Percentiles rank a stretch among this genome's conserved stretches.
These are phyloP conservation scores for Zoanthus sociatus DNA, from an alignment of 92 coral and sea anemone species.

Conservation along the genomic window DNA sequence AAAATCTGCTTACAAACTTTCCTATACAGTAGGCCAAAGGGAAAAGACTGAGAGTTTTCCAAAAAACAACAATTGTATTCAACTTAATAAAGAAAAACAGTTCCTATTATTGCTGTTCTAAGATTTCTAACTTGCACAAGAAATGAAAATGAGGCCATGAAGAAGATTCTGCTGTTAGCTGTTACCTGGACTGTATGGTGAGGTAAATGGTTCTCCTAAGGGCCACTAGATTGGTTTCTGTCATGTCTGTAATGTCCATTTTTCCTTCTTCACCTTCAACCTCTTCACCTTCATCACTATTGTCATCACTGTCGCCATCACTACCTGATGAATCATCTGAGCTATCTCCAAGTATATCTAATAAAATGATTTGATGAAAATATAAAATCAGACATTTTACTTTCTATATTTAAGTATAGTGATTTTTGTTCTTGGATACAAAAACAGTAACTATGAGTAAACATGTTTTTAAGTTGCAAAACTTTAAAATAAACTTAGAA, in stretches of 20 bases:
- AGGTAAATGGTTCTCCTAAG: slow-evolving; percentile 92
- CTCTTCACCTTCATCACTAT: slow-evolving; percentile 76
- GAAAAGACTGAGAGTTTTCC: too few relatives aligned
- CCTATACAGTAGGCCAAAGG: too few relatives aligned
- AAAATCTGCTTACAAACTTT: too few relatives aligned
- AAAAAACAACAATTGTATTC: too few relatives aligned
- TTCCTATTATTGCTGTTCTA: too few relatives aligned
- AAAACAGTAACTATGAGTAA: too few relatives aligned
- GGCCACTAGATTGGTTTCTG: slow-evolving; percentile 96
- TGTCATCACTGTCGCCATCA: slow-evolving; percentile 80
- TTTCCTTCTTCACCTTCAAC: slow-evolving; percentile 71
- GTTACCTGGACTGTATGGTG: slow-evolving; percentile 98
- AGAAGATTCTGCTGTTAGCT: background rate
- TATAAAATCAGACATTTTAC: background rate
- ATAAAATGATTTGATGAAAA: background rate
- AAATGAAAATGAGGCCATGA: background rate
- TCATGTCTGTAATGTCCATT: slow-evolving; percentile 93
- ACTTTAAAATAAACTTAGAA: too few relatives aligned
- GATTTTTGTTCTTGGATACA: too few relatives aligned
- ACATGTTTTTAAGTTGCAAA: too few relatives aligned
- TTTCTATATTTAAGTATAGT: background rate
- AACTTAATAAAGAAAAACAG: too few relatives aligned
- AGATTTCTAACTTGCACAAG: background rate
- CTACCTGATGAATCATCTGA: slow-evolving; percentile 80
- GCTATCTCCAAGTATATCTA: slow-evolving; percentile 94